Evolutionary conservation across 2,113 vertebrate species (phyloP).

Genomic region (Lethenteron reissneri): DNA sequence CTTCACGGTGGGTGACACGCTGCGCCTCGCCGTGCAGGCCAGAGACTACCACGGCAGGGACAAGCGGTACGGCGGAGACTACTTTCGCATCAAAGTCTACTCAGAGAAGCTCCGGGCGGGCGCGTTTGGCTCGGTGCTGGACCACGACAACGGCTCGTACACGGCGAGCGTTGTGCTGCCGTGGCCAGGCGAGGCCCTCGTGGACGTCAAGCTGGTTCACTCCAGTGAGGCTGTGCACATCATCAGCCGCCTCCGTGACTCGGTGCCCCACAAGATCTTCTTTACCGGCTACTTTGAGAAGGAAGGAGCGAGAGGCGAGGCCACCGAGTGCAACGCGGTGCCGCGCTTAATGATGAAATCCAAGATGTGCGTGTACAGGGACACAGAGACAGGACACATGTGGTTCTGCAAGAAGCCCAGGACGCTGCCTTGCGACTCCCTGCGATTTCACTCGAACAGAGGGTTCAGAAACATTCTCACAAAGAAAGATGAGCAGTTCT

Average conservation of each 20-base stretch:
- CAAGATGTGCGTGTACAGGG: conserved; percentile 62
- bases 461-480: conserved; percentile 63
- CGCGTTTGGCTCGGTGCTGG: conserved; percentile 45
- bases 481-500: conserved; percentile 42
- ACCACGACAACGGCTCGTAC: conserved; percentile 62
- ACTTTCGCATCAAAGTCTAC: conserved; percentile 57
- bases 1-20: conserved; percentile 41
- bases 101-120: conserved; percentile 46
- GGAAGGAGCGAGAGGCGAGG: conserved; percentile 41
- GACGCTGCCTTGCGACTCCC: conserved; percentile 49
- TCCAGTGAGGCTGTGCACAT: conserved; percentile 58
- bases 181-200: conserved; percentile 46
- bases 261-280: conserved; percentile 52
- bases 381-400: conserved; percentile 61
- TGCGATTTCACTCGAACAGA: conserved; percentile 65
- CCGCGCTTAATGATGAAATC: conserved; percentile 31
- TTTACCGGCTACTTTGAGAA: conserved; percentile 72
- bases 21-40: conserved; percentile 50
- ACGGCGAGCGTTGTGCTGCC: conserved; percentile 50
- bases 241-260: conserved; percentile 44
- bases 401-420: conserved; percentile 95
- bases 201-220: conserved; percentile 61
- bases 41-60: conserved; percentile 55
- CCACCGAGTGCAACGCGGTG: conserved; percentile 65
- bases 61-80: conserved; percentile 71